Conservation (phyloP, 2,797 vertebrate genomes). For the Lepidocolaptes lacrymiger region DNA sequence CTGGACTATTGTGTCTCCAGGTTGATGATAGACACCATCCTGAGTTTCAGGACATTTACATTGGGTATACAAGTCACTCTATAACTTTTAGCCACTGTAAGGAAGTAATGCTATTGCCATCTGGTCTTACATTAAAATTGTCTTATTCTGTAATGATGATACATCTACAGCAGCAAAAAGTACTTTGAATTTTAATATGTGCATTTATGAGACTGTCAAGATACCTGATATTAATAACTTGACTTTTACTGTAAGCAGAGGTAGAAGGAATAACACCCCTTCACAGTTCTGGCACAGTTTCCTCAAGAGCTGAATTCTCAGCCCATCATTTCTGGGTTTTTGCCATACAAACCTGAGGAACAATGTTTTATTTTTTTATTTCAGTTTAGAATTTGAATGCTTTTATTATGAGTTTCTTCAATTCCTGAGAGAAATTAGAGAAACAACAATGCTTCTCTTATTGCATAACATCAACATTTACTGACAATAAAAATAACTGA, state of each 20-base stretch:
- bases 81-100: background rate
- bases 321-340: background rate
- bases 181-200: conserved; percentile 26
- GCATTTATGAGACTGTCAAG: conserved; percentile 17
- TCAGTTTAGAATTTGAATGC: conserved; percentile 15
- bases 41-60: background rate
- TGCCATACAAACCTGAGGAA: background rate
- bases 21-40: background rate
- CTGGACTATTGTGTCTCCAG: background rate
- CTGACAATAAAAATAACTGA: conserved; percentile 40
- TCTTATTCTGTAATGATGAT: conserved; percentile 4
- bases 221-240: conserved; percentile 30
- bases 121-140: background rate
- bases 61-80: background rate
- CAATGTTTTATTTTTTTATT: background rate
- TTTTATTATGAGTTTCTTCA: conserved; percentile 25
- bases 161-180: conserved; percentile 14
- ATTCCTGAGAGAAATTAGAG: conserved; percentile 15
- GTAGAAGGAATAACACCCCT: conserved; percentile 37
- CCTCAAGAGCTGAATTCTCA: background rate
- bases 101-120: background rate
- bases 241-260: conserved; percentile 41
- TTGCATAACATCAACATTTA: conserved; percentile 22
- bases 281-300: conserved; percentile 5
- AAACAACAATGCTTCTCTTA: conserved; percentile 8